Percentiles rank a stretch among this genome's conserved stretches.
Conservation (phyloP, 2,888 invertebrate species). For the Mythimna pallens region DNA sequence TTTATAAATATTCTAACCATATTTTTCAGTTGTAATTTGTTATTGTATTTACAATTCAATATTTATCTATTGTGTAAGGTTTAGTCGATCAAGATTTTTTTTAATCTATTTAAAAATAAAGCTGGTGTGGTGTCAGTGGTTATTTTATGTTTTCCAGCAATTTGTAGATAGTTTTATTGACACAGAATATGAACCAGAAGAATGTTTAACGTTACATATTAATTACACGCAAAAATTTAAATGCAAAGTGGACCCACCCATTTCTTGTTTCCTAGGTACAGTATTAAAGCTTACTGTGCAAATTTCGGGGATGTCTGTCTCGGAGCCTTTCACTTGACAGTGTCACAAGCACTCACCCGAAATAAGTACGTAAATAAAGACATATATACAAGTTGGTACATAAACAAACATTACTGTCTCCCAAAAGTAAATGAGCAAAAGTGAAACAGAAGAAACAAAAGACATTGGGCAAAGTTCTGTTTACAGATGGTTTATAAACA, state of each 20-base stretch:
- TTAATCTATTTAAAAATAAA: too few relatives aligned
- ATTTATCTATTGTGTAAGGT: too few relatives aligned
- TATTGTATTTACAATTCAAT: too few relatives aligned
- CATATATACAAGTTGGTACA: background rate
- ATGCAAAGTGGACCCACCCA: background rate
- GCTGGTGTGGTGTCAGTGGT: too few relatives aligned
- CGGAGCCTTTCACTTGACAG: conserved; percentile 13
- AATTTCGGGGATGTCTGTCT: conserved; percentile 27
- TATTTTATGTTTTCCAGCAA: too few relatives aligned
- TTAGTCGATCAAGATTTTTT: too few relatives aligned
- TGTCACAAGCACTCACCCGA: conserved; percentile 32
- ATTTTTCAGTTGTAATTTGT: too few relatives aligned
- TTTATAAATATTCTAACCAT: too few relatives aligned
- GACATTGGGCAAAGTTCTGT: background rate
- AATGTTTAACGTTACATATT: background rate
- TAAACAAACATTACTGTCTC: conserved; percentile 16
- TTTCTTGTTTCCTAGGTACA: conserved; percentile 7
- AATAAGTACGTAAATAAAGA: conserved; percentile 33
- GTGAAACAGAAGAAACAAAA: background rate
- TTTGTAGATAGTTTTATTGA: too few relatives aligned
- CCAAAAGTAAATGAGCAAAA: conserved; percentile 29
- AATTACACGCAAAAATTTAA: conserved; percentile 2
- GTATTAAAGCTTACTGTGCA: conserved; percentile 16
- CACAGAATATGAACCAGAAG: too few relatives aligned
- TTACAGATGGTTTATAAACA: background rate